Percentiles rank a stretch among this genome's conserved stretches.
Conservation (phyloP, 2,113 vertebrate species). For the Archilochus colubris region DNA sequence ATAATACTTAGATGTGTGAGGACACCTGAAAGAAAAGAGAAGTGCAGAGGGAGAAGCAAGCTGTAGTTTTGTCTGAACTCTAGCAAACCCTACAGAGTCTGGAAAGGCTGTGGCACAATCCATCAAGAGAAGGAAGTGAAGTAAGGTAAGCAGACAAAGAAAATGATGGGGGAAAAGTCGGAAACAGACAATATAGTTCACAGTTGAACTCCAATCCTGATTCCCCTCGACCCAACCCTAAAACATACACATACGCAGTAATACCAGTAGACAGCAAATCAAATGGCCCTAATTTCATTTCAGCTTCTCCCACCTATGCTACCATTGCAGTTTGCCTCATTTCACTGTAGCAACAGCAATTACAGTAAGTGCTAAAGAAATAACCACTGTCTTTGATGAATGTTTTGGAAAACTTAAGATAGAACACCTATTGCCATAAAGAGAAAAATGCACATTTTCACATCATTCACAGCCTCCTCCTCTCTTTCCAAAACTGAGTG, state of each 20-base stretch:
- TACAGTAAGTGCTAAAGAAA: background rate
- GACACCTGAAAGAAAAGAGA: background rate
- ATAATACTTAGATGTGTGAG: background rate
- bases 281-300: background rate
- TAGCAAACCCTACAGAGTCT: background rate
- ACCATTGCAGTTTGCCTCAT: background rate
- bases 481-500: background rate
- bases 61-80: background rate
- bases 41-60: background rate
- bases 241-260: background rate
- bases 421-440: background rate
- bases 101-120: background rate
- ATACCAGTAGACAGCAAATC: background rate
- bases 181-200: background rate
- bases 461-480: background rate
- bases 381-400: background rate
- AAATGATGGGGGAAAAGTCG: accelerated
- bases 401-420: background rate
- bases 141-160: background rate
- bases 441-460: background rate
- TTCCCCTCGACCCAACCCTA: background rate
- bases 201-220: background rate
- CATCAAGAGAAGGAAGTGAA: background rate
- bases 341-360: background rate
- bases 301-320: background rate